phyloP scores from a whole-genome alignment of 2,113 vertebrate species.

The Capra hircus region DNA sequence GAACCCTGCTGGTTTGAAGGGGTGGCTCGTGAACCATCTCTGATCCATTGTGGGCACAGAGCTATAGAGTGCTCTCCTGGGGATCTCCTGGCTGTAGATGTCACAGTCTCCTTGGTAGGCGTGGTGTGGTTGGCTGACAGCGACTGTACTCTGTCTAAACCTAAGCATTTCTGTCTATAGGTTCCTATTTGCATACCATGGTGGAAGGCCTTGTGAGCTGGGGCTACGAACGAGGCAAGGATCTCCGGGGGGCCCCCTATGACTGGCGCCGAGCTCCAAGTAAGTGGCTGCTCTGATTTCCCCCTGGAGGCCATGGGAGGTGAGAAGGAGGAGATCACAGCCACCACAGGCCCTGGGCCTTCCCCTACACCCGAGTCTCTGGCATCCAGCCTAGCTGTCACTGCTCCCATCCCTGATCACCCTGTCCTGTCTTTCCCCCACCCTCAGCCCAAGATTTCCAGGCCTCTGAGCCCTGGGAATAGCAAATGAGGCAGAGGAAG shows the following conservation, averaged over 20 bases:
- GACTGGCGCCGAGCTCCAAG: slow-evolving; percentile 98
- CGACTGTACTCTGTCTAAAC: neutral
- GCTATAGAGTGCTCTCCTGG: neutral
- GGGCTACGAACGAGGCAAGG: slow-evolving; percentile 92
- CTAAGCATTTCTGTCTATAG: slow-evolving; percentile 75
- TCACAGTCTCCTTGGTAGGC: neutral
- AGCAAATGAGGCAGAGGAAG: neutral
- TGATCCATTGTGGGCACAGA: neutral
- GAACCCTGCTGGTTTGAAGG: neutral
- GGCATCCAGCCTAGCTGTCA: neutral
- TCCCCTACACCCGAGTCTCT: neutral
- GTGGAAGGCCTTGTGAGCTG: slow-evolving; percentile 91
- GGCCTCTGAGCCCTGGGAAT: neutral
- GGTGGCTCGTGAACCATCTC: neutral
- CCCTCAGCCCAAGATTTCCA: neutral
- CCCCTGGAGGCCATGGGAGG: neutral
- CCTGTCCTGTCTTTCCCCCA: neutral
- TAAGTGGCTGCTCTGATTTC: slow-evolving; percentile 71
- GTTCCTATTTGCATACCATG: slow-evolving; percentile 94
- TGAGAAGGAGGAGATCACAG: neutral
- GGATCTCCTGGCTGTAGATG: neutral
- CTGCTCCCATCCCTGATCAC: neutral
- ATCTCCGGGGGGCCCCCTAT: slow-evolving; percentile 94
- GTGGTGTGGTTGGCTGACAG: neutral
- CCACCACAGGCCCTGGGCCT: neutral